Base-by-base conservation (phyloP, 2,797 vertebrate genomes). In the Ceyx erithaca region DNA sequence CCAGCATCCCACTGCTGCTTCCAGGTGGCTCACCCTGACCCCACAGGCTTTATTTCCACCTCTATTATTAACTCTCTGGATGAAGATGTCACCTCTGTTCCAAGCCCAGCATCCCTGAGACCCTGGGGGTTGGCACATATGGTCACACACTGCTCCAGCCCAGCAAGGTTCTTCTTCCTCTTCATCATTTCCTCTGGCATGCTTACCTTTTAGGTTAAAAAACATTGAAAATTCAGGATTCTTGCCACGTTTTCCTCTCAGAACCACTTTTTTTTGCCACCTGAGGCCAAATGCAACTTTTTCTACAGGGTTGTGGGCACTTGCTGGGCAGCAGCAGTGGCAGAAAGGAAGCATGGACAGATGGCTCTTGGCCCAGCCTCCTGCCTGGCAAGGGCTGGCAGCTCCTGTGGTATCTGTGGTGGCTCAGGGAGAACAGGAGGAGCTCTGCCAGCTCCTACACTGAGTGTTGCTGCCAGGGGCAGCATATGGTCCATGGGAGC, bases 341-440 rank as follows among this genome's bases (percentile, higher is more conserved):
- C 64, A 82, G 61, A 82, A 73, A 86, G 55, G 7, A 48, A 92
- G n/a, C 4, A 6, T 41, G 75, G 93, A 68, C 94, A 95, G 90
- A 95, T 94, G 95, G 90, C 76, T 93, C 68, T 64, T 7, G 35
- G 91, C 86, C 14, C 7, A 91, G 48, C 4, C 62, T 88, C 61
- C 88, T 92, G 88, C 93, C 62, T 94, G 75, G 88, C 91, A 75
- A 51, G 85, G 90, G 78, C 94, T 96, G 96, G 87, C 94, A 92
- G 14, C 61, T 80, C 30, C 72, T 89, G 54, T 6, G 1, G 0
- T 75, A 61, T 75, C 83, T 75, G n/a, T 88, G 79, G 75, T 55
- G 58, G 87, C 87, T 80, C 64, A 58, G 90, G 78, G 83, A 90
- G 83, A 90, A 76, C 0, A 1, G 81, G 69, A 54, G 67, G 83